Conservation (phyloP, 2,797 vertebrate genomes). For the Anomalospiza imberbis region DNA sequence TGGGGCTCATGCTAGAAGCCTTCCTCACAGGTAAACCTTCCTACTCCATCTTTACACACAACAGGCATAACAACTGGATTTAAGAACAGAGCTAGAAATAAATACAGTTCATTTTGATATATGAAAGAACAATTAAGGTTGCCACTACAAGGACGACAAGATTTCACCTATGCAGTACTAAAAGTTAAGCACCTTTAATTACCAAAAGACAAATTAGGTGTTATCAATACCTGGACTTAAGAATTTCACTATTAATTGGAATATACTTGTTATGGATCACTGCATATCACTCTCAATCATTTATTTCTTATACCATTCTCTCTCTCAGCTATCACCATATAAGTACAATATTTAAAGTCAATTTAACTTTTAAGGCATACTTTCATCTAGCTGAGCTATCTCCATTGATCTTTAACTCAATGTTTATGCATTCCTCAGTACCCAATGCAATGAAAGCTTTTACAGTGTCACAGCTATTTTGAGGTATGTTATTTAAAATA, state of each 20-base stretch:
- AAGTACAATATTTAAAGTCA: not conserved
- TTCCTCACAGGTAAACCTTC: slow-evolving; percentile 93
- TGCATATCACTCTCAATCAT: not conserved
- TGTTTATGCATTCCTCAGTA: not conserved
- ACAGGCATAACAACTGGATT: not conserved
- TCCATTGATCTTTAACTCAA: not conserved
- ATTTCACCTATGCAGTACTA: not conserved
- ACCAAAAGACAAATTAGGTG: not conserved
- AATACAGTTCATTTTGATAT: not conserved
- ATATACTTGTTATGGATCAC: not conserved
- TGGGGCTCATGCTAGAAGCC: slow-evolving; percentile 97
- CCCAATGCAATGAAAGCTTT: rapidly evolving
- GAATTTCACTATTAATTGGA: not conserved
- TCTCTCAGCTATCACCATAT: not conserved
- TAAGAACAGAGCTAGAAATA: not conserved
- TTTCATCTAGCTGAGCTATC: not conserved
- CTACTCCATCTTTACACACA: not conserved
- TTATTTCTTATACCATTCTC: not conserved
- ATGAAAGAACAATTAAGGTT: not conserved
- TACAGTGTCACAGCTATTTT: not conserved
- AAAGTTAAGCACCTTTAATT: not conserved
- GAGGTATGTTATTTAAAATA: not conserved
- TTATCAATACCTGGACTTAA: not conserved
- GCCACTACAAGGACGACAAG: not conserved
- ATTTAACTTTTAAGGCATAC: not conserved